Evolutionary conservation across 2,797 vertebrate genomes (phyloP), one percentile per base, ranked within the genome.

Genomic region (Enteromius radiatus): DNA sequence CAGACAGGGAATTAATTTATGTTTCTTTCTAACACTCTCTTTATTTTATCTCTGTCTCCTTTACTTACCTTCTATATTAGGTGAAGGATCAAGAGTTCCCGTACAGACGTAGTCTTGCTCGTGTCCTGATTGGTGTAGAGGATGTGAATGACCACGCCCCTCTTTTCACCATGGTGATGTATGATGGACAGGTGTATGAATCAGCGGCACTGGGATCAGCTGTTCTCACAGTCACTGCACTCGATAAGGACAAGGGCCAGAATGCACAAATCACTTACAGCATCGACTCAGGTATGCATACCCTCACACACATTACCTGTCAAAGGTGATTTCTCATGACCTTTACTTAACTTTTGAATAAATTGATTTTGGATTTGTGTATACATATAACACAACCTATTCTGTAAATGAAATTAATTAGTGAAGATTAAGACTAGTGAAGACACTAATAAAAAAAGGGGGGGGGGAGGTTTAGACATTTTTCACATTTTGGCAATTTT

Each of bases 51-150:
- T 47, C 28, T 14, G 7, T 28, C 17, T 64, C 31, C 26, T 64
- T 78, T 1, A 7, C 67, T 76, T 45, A 76, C 49, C 64, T 69
- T 68, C 19, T 36, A 28, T 73, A 10, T 2, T 88, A 99, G 98
- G 98, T 99, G 81, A 97, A 98, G 90, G 98, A 99, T 92, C 97
- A 99, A 90, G 98, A 99, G 87, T 99, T 99, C 83, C 98, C 98
- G 0, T 98, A 98, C 47, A 95, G 97, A 87, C 96, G 97, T 88
- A 98, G 96, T 87, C 88, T 99, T 89, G 97, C 95, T 64, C 96
- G 97, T 45, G 96, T 98, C 56, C 90, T 97, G 38, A 94, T 99
- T 79, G 96, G 96, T 47, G 97, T 99, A 84, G 97, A 98, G 86
- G 98, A 99, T 82, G 95, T 97, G 76, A 99, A 99, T 54, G 98